phyloP scores from a whole-genome alignment of 2,888 invertebrate genomes.

The Chloroclysta siterata region DNA sequence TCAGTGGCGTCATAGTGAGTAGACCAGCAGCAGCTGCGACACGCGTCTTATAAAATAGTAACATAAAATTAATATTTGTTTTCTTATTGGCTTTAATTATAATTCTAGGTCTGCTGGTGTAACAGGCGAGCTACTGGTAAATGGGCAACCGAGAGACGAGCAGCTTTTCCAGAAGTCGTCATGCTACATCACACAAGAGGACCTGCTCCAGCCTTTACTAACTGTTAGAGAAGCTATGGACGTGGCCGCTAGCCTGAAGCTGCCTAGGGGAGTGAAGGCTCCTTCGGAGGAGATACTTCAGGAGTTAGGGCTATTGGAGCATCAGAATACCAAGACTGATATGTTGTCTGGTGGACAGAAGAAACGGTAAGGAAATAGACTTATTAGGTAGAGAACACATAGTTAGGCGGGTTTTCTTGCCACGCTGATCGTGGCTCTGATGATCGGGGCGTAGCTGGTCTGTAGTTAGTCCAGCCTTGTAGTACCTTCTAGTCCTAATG shows the following conservation, averaged over 20 bases:
- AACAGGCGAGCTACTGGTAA: conserved; percentile 88
- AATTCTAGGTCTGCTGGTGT: conserved; percentile 86
- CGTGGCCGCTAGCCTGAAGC: conserved; percentile 90
- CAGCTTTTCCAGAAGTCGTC: conserved; percentile 88
- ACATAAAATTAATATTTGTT: too few relatives aligned
- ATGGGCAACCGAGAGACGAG: conserved; percentile 86
- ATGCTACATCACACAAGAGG: conserved; percentile 93
- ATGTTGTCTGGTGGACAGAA: conserved; percentile 91
- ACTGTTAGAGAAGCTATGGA: conserved; percentile 91
- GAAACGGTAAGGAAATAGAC: conserved; percentile 83
- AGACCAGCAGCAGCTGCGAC: too few relatives aligned
- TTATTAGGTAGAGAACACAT: too few relatives aligned
- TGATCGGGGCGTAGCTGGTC: too few relatives aligned
- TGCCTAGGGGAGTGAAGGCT: conserved; percentile 80
- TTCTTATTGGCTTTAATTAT: background rate
- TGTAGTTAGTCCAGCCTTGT: too few relatives aligned
- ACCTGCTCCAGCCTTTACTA: conserved; percentile 89
- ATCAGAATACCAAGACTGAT: conserved; percentile 86
- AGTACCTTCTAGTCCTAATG: too few relatives aligned
- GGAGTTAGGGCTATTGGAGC: conserved; percentile 86
- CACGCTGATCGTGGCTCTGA: too few relatives aligned
- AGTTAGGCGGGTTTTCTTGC: too few relatives aligned
- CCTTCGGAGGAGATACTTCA: conserved; percentile 84
- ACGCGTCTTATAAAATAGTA: too few relatives aligned
- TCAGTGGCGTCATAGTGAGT: too few relatives aligned